Base-by-base conservation (phyloP, 2,797 vertebrate species). In the Acrossocheilus wenchowensis region DNA sequence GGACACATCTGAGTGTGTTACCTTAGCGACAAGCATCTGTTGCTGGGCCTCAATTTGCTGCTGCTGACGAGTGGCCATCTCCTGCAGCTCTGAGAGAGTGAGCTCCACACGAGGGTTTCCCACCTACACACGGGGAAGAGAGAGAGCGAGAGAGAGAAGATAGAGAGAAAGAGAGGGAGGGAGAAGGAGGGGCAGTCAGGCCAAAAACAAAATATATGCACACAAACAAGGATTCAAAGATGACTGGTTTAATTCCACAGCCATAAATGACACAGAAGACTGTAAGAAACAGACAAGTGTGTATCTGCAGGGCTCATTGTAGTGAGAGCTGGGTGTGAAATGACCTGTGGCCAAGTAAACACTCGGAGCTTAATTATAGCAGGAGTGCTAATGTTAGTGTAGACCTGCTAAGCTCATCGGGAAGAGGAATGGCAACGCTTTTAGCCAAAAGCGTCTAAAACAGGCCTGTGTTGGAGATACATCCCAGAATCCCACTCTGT, bases 1-100 rank as follows among this genome's bases (percentile, higher is more conserved):
- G 62, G 50, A 21, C 81, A 75, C 84, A 87, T 75, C 66, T 50
- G 54, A 68, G 34, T 45, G 45, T 0, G 78, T 87, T 96, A 99
- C 98, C 97, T 99, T 99, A 91, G 98, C 98, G 86, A 99, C 98
- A 85, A 99, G 92, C 97, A 99, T 98, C 92, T 99, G 98, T 92
- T 99, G 98, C 91, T 99, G 98, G 89, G 97, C 98, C 92, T 99
- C 97, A 73, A 99, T 99, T 88, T 99, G 98, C 92, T 99, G 98
- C 93, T 99, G 98, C 87, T 99, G 98, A 90, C 98, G 95, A 0
- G 96, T 96, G 87, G 98, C 98, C 98, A 99, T 99, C 92, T 99
- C 98, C 90, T 99, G 98, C 92, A 99, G 97, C 93, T 99, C 97
- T 7, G 97, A 97, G 85, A 99, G 96, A 0, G 98, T 99, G 78